Percentiles rank a stretch among this genome's conserved stretches.
phyloP scores from a whole-genome alignment of 1,140 invertebrate genomes.

The Lepidurus packardi region DNA sequence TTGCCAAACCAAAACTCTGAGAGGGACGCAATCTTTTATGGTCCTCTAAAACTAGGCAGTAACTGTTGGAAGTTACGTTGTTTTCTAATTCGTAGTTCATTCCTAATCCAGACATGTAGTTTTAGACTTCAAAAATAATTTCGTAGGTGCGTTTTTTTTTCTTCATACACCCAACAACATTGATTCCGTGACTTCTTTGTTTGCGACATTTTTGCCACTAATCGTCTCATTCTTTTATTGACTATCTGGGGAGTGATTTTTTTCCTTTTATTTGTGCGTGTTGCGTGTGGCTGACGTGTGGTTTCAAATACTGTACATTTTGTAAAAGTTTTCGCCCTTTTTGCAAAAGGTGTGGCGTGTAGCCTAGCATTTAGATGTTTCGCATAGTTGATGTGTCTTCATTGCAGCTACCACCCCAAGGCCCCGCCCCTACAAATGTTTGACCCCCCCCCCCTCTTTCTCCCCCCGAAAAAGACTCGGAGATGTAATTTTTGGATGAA shows the following conservation, averaged over 20 bases:
- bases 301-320: slow-evolving; percentile 7
- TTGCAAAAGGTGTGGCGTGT: neutral
- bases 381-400: slow-evolving; percentile 1
- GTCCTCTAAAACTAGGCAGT: slow-evolving; percentile 7
- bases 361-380: neutral
- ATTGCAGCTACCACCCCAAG: slow-evolving; percentile 15
- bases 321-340: slow-evolving; percentile 10
- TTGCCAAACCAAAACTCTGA: neutral
- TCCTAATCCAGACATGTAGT: neutral
- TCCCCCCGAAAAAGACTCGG: neutral
- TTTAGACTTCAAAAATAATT: neutral
- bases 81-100: slow-evolving; percentile 2
- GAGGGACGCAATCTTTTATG: neutral
- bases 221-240: neutral
- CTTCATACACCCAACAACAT: neutral
- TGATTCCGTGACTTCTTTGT: neutral
- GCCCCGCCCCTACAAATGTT: neutral
- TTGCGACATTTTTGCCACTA: neutral
- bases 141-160: neutral
- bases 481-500: neutral
- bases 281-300: slow-evolving; percentile 2
- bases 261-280: neutral
- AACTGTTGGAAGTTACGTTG: neutral
- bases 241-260: neutral
- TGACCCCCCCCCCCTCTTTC: neutral